Evolutionary conservation across 1,140 invertebrate species (phyloP), one percentile per base, ranked within the genome.

Genomic region (Tetramorium parvispinum): DNA sequence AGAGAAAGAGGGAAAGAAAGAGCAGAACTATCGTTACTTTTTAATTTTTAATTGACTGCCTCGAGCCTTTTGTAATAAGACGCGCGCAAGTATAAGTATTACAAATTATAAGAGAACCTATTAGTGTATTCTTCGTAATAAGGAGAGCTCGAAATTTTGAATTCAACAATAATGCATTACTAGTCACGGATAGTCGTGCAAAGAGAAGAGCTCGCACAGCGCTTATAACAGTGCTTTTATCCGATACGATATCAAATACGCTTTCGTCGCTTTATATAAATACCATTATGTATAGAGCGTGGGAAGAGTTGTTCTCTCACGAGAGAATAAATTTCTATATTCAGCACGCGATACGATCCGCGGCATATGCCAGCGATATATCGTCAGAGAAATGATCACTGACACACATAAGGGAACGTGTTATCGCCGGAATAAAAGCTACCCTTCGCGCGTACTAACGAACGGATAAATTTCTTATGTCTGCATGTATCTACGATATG

Each of bases 381-480:
- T 81, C 21, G 21, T 7, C 32, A 55, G 78, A 57, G 53, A 81
- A 46, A 71, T 81, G 40, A 81, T 71, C 57, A 55, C 46, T 24
- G 43, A 49, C 76, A 32, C n/a, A 13, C n/a, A 11, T 82, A 82
- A 57, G 7, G 27, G 3, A 11, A 68, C 27, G 37, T 32, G 37
- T 18, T 57, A 43, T 43, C 51, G 37, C 13, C 7, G 61, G 46
- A 40, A 32, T 82, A 55, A 55, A 70, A 65, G n/a, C 16, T 63
- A 75, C 27, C 66, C 40, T 37, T 43, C n/a, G 13, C 40, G 13
- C 27, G 37, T 5, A 46, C 40, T 53, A 68, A 59, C 68, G 53
- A 61, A 66, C 24, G 40, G 53, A 83, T 83, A 83, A 83, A 83
- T 57, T 66, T 82, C 37, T 57, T 57, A 24, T 21, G 13, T 68